Evolutionary conservation across 2,797 vertebrate genomes (phyloP).

Genomic region (Lateolabrax maculatus): DNA sequence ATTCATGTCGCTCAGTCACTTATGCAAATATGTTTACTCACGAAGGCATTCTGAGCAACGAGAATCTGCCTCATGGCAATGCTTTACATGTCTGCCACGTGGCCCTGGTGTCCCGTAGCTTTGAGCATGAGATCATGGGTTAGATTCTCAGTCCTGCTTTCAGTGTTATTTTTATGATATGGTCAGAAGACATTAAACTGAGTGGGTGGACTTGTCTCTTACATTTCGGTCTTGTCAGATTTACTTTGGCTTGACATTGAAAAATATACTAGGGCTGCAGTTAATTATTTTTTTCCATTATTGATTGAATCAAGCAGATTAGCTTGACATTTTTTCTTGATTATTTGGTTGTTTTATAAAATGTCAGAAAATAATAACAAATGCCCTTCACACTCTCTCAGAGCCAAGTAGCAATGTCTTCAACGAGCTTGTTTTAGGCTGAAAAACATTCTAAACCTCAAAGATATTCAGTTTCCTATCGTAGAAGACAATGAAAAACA

Average conservation of each 20-base stretch:
- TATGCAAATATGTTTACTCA: conserved; percentile 86
- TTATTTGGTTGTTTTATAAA: background rate
- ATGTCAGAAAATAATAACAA: background rate
- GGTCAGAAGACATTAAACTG: conserved; percentile 45
- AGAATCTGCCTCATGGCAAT: conserved; percentile 73
- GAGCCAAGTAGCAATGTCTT: background rate
- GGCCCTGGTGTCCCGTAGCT: conserved; percentile 50
- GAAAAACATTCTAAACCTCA: background rate
- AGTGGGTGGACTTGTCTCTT: conserved; percentile 19
- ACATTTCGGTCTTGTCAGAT: conserved; percentile 39
- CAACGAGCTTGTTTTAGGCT: background rate
- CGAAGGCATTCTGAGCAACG: conserved; percentile 68
- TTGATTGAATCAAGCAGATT: background rate
- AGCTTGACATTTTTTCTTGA: background rate
- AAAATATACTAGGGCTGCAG: background rate
- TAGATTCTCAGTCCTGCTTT: conserved; percentile 48
- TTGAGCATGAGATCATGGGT: conserved; percentile 55
- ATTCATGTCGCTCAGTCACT: conserved; percentile 81
- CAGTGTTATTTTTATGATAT: conserved; percentile 67
- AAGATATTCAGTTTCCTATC: background rate
- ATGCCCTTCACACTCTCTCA: background rate
- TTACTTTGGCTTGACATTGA: background rate
- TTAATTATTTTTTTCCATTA: background rate
- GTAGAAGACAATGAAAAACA: background rate
- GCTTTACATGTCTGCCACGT: conserved; percentile 67